A percentile compares a stretch with the other conserved stretches of the same genome.
phyloP scores from a whole-genome alignment of 92 coral and sea anemone genomes.

The Epizoanthus fatuus region DNA sequence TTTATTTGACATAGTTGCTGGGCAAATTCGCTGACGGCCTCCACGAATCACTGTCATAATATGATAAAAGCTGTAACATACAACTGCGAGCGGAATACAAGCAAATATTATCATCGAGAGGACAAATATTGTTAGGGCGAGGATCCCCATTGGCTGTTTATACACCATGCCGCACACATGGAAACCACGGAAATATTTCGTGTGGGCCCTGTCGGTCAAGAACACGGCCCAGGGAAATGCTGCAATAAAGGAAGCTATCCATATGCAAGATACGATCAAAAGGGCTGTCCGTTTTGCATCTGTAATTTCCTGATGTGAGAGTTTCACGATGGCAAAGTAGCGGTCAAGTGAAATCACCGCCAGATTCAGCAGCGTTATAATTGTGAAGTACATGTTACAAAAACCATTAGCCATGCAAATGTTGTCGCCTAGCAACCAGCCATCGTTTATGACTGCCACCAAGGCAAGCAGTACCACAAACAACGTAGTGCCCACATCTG shows the following conservation, averaged over 20 bases:
- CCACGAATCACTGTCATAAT: conserved; percentile 61
- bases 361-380: conserved; percentile 72
- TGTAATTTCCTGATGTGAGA: conserved; percentile 27
- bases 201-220: conserved; percentile 55
- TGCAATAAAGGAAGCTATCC: conserved; percentile 65
- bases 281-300: conserved; percentile 47
- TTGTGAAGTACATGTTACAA: conserved; percentile 87
- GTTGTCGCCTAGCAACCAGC: conserved; percentile 74
- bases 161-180: conserved; percentile 74
- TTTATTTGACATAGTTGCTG: conserved; percentile 70
- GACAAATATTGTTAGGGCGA: conserved; percentile 41
- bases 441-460: conserved; percentile 69
- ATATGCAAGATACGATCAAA: conserved; percentile 35
- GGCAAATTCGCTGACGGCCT: conserved; percentile 60
- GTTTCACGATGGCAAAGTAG: conserved; percentile 74
- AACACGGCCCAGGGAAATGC: conserved; percentile 81
- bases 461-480: conserved; percentile 75
- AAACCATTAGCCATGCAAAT: conserved; percentile 63
- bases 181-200: conserved; percentile 77
- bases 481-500: conserved; percentile 78
- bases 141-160: conserved; percentile 48
- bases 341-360: conserved; percentile 78
- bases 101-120: conserved; percentile 39
- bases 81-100: conserved; percentile 58
- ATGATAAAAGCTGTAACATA: conserved; percentile 70